Conservation (phyloP, 2,797 vertebrate genomes). For the Neostethus bicornis region DNA sequence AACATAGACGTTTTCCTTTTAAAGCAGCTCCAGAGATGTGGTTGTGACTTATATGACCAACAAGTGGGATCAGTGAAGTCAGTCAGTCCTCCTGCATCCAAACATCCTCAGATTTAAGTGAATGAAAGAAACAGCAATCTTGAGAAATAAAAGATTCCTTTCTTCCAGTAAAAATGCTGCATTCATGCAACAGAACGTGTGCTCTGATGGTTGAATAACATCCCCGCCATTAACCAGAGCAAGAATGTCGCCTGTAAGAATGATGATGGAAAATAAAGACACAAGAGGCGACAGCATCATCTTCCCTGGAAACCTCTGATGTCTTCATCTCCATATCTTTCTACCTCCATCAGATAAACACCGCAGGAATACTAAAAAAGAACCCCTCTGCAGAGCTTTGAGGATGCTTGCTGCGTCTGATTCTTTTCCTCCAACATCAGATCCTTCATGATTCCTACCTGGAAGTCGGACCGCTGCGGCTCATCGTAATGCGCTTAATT, state of each 20-base stretch:
- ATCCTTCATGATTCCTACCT: conserved; percentile 60
- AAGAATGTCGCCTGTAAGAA: conserved; percentile 50
- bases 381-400: background rate
- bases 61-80: conserved; percentile 61
- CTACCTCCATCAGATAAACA: conserved; percentile 41
- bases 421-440: background rate
- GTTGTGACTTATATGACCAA: conserved; percentile 51
- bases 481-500: conserved; percentile 67
- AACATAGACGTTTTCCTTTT: background rate
- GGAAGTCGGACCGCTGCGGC: conserved; percentile 57
- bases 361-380: background rate
- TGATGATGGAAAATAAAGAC: conserved; percentile 10
- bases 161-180: conserved; percentile 32
- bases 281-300: conserved; percentile 44
- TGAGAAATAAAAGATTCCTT: background rate
- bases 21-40: conserved; percentile 7
- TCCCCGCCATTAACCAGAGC: conserved; percentile 39
- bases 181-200: conserved; percentile 36
- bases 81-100: conserved; percentile 20
- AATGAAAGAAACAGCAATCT: conserved; percentile 31
- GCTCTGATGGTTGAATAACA: conserved; percentile 38
- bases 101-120: conserved; percentile 8
- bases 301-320: conserved; percentile 69
- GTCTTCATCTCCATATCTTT: conserved; percentile 67
- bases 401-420: background rate